Evolutionary conservation across 2,113 vertebrate genomes (phyloP).

Genomic region (Crypturellus undulatus): DNA sequence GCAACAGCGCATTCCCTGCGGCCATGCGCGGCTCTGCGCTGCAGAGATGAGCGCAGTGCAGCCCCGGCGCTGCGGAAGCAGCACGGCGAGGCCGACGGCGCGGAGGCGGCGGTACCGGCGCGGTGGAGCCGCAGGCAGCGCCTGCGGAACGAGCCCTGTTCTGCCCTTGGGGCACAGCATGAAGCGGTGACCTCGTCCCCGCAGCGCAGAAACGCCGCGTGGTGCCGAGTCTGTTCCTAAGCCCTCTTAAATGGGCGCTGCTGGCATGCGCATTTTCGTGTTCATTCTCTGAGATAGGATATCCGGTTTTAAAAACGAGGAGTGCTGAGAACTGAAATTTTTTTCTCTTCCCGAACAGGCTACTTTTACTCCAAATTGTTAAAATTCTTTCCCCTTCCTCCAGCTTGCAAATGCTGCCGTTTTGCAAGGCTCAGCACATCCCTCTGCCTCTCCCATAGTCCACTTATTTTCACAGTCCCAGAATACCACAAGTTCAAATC

Average conservation of each 20-base stretch:
- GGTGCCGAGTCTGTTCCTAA: neutral
- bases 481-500: conserved; percentile 13
- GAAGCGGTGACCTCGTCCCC: neutral
- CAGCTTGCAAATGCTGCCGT: neutral
- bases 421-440: neutral
- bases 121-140: neutral
- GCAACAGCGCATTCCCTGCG: too few relatives aligned
- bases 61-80: too few relatives aligned
- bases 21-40: too few relatives aligned
- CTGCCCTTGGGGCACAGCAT: neutral
- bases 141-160: neutral
- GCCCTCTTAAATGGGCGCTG: neutral
- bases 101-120: neutral
- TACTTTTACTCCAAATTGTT: neutral
- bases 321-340: neutral
- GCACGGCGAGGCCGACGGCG: too few relatives aligned
- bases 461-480: neutral
- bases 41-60: too few relatives aligned
- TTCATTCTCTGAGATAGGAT: neutral
- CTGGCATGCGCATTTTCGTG: neutral
- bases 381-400: neutral
- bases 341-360: neutral
- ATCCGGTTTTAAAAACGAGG: neutral
- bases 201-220: too few relatives aligned
- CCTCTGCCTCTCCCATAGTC: neutral